phyloP scores from a whole-genome alignment of 2,888 invertebrate genomes.

The Epistrophe eligans region DNA sequence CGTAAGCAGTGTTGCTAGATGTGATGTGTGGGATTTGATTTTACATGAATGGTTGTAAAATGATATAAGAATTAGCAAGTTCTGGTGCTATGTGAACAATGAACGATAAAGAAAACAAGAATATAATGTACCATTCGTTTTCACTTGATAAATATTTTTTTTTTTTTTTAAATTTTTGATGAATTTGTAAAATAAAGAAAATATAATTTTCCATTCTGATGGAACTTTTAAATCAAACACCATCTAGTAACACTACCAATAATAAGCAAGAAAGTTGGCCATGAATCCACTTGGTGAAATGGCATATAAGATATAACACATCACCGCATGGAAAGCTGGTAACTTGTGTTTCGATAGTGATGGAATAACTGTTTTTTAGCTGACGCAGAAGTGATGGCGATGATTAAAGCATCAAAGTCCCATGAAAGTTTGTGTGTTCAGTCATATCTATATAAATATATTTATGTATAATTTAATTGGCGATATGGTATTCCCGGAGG shows the following conservation, averaged over 20 bases:
- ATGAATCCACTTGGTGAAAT: neutral
- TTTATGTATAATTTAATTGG: slow-evolving; percentile 22
- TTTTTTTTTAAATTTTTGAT: too few relatives aligned
- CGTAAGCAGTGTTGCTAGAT: neutral
- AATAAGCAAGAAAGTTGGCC: neutral
- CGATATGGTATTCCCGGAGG: slow-evolving; percentile 34
- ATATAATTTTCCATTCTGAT: too few relatives aligned
- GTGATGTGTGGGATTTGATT: neutral
- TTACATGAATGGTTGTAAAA: neutral
- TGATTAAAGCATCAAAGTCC: slow-evolving; percentile 66
- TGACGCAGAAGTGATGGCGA: slow-evolving; percentile 55
- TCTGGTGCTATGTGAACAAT: too few relatives aligned
- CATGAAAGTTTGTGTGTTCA: neutral
- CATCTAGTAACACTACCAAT: neutral
- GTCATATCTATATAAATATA: neutral
- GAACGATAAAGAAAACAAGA: too few relatives aligned
- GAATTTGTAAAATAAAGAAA: neutral
- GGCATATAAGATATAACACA: neutral
- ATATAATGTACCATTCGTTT: too few relatives aligned
- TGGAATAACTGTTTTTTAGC: slow-evolving; percentile 32
- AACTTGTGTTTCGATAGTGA: slow-evolving; percentile 27
- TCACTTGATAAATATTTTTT: too few relatives aligned
- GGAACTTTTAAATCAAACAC: neutral
- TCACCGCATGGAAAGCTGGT: neutral
- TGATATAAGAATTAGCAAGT: too few relatives aligned